These are phyloP conservation scores for Meiosimyza platycephala DNA, from an alignment of 2,888 invertebrate genomes.

Conservation along the genomic window DNA sequence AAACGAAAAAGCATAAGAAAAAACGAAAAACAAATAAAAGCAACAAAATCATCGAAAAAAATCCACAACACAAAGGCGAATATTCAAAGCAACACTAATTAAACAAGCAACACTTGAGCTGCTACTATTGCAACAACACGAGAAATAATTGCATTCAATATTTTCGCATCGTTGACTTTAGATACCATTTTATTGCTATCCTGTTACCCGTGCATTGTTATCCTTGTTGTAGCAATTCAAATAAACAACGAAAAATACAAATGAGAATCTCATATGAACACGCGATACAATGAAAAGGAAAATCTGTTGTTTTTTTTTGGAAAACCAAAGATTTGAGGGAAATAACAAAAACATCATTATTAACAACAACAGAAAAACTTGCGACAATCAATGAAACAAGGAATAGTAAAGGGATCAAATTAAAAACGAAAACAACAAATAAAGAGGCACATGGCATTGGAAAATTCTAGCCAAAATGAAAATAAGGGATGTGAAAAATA, in stretches of 20 bases:
- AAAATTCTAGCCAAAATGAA: too few relatives aligned
- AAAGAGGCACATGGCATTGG: too few relatives aligned
- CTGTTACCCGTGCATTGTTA: constrained; percentile 10
- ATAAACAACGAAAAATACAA: neutral
- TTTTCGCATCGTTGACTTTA: constrained; percentile 24
- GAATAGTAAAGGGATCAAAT: too few relatives aligned
- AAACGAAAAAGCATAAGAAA: constrained; percentile 3
- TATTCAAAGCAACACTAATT: constrained; percentile 28
- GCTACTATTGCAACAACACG: too few relatives aligned
- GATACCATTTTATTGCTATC: constrained; percentile 10
- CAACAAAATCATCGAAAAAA: constrained; percentile 6
- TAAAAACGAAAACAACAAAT: too few relatives aligned
- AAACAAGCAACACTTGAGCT: constrained; percentile 24
- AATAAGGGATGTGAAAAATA: too few relatives aligned
- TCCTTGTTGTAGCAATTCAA: constrained; percentile 6
- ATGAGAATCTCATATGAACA: neutral
- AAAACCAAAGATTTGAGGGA: too few relatives aligned
- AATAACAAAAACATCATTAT: too few relatives aligned
- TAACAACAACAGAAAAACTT: too few relatives aligned
- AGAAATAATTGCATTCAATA: constrained; percentile 10
- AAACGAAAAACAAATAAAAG: constrained; percentile 12
- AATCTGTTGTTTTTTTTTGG: too few relatives aligned
- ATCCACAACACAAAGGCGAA: constrained; percentile 7
- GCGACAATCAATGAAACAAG: too few relatives aligned
- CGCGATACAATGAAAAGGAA: too few relatives aligned